Conservation (phyloP, 1,140 invertebrate species). For the Brachionus angularis region DNA sequence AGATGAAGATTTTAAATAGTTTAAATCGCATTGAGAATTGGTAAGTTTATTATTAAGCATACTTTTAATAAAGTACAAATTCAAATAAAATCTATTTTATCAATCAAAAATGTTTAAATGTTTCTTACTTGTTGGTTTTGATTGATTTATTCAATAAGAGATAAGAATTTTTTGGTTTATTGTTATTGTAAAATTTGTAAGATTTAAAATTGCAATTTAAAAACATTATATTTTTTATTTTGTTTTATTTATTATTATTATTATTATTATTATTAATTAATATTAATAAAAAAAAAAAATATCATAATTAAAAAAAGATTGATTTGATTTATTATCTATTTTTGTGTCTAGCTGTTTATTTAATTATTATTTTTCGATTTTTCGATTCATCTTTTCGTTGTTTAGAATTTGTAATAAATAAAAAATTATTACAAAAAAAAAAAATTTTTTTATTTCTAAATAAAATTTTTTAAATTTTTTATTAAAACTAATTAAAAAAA, state of each 20-base stretch:
- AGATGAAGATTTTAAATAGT: constrained; percentile 1
- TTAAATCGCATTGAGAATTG: background rate
- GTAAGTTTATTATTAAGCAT: background rate
- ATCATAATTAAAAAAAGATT: too few relatives aligned
- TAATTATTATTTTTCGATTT: constrained; percentile 42
- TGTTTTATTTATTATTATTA: background rate
- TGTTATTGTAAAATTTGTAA: background rate
- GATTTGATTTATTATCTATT: too few relatives aligned
- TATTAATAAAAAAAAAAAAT: too few relatives aligned
- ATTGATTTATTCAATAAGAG: background rate
- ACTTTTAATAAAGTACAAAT: background rate
- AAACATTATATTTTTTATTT: background rate
- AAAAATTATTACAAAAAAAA: too few relatives aligned
- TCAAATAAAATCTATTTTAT: background rate
- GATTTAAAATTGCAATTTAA: background rate
- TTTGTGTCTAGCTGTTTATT: constrained; percentile 45
- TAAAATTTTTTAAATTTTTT: too few relatives aligned
- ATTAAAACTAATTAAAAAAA: too few relatives aligned
- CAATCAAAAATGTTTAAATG: background rate
- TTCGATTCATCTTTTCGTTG: constrained; percentile 43
- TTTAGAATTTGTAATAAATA: too few relatives aligned
- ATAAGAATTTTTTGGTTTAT: background rate
- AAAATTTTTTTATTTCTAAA: too few relatives aligned
- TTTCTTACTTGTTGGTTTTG: background rate
- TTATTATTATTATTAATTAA: background rate